Evolutionary conservation across 1,140 invertebrate species (phyloP), one percentile per base, ranked within the genome.

Genomic region (Drusus annulatus): DNA sequence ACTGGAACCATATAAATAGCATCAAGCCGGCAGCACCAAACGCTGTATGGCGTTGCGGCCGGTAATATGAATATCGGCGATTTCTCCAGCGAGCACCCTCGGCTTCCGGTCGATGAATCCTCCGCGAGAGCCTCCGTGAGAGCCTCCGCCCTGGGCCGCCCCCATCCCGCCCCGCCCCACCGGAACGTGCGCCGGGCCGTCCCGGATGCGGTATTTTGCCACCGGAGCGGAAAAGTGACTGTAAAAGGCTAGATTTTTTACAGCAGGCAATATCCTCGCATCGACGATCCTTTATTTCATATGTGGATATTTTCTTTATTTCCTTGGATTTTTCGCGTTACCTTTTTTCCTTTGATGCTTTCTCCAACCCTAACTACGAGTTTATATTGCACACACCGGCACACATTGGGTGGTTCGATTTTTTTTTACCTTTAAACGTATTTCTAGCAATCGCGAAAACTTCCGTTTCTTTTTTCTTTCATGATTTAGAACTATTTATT

Each of bases 161-260:
- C 36, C 36, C 36, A 10, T 10, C 36, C 13, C 10, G 5, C 63
- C 25, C 25, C 28, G 13, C 15, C 28, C 25, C 21, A n/a, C 62
- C 23, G 62, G 3, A 28, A 19, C 63, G 13, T 23, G 16, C n/a
- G n/a, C 36, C 5, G 36, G 15, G 50, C 68, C 17, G 51, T 51
- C 19, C 68, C 68, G 68, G 68, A 71, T 71, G 68, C 45, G 68
- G 68, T 71, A 71, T 54, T 71, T 71, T 71, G 52, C 68, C 68
- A 25, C 68, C 68, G 45, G 15, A 15, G 50, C 68, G 68, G 45
- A 21, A 68, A 51, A 71, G 45, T 52, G 68, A 52, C 68, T 21
- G 68, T 25, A 71, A 71, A 65, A 69, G 65, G 36, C 65, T 31
- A 50, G 45, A 71, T 25, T 71, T 71, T 71, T 52, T 52, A 71